These are phyloP conservation scores for Contarinia nasturtii DNA, from an alignment of 1,140 invertebrate genomes.

Conservation along the genomic window DNA sequence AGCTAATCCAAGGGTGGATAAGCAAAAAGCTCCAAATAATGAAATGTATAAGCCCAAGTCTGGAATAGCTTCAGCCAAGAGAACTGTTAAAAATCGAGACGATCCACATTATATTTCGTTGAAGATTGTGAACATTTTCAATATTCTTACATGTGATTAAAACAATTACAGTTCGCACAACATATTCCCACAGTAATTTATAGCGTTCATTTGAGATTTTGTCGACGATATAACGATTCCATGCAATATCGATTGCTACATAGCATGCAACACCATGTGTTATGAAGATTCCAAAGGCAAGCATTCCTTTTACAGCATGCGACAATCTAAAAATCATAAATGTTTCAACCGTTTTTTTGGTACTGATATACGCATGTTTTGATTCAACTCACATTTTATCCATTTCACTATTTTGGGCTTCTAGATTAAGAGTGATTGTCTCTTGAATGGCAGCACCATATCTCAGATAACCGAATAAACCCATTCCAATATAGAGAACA, in stretches of 20 bases:
- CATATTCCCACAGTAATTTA: slow-evolving; percentile 38
- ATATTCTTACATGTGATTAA: slow-evolving; percentile 54
- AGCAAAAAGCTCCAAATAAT: slow-evolving; percentile 67
- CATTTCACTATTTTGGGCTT: too few species aligned
- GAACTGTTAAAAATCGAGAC: slow-evolving; percentile 33
- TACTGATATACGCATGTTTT: too few species aligned
- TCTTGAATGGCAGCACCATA: slow-evolving; percentile 31
- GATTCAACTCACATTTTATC: too few species aligned
- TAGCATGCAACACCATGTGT: slow-evolving; percentile 70
- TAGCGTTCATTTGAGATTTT: slow-evolving; percentile 20
- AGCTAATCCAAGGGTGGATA: slow-evolving; percentile 67
- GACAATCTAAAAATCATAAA: slow-evolving; percentile 43
- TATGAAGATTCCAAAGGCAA: slow-evolving; percentile 66
- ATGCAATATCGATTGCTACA: slow-evolving; percentile 68
- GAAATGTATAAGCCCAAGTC: slow-evolving; percentile 78
- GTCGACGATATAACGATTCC: slow-evolving; percentile 42
- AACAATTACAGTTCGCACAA: slow-evolving; percentile 44
- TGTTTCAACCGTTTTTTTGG: too few species aligned
- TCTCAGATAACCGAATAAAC: slow-evolving; percentile 60
- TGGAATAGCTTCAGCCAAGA: slow-evolving; percentile 56
- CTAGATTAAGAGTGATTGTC: too few species aligned
- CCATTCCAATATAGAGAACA: slow-evolving; percentile 48
- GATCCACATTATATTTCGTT: too few species aligned
- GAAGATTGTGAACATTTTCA: neutral
- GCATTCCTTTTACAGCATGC: slow-evolving; percentile 60